Conservation (phyloP, 2,888 invertebrate genomes). For the Nephrotoma guestfalica region DNA sequence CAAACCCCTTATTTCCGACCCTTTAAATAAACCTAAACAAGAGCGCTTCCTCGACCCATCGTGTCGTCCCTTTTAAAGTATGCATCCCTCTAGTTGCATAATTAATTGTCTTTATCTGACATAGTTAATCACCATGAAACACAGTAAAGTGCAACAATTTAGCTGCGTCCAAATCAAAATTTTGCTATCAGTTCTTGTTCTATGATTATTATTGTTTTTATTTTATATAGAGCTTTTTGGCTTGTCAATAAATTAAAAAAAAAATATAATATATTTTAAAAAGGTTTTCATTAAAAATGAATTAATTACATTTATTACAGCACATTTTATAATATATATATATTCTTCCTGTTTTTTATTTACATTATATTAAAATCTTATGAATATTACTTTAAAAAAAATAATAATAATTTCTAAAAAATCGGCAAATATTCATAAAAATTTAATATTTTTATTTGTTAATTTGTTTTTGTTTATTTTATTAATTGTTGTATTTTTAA, state of each 20-base stretch:
- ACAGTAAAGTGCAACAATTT: neutral
- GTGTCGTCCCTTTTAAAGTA: too few relatives aligned
- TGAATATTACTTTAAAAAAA: neutral
- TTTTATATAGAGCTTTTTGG: neutral
- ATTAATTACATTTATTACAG: neutral
- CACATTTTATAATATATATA: neutral
- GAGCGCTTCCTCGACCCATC: too few relatives aligned
- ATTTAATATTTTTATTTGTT: neutral
- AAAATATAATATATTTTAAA: neutral
- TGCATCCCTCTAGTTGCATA: too few relatives aligned
- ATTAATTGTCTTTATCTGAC: too few relatives aligned
- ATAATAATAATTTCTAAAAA: neutral
- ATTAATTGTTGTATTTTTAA: slow-evolving; percentile 3
- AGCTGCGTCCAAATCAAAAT: neutral
- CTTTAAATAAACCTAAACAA: too few relatives aligned
- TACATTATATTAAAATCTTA: neutral
- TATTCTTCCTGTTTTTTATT: neutral
- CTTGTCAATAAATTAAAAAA: neutral
- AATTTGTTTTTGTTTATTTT: neutral
- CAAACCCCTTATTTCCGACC: too few relatives aligned
- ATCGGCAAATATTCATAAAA: neutral
- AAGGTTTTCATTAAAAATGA: neutral
- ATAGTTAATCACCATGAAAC: neutral
- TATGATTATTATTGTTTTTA: neutral
- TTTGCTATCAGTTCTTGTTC: neutral